phyloP scores from a whole-genome alignment of 2,113 vertebrate genomes.

The Bubo scandiacus region DNA sequence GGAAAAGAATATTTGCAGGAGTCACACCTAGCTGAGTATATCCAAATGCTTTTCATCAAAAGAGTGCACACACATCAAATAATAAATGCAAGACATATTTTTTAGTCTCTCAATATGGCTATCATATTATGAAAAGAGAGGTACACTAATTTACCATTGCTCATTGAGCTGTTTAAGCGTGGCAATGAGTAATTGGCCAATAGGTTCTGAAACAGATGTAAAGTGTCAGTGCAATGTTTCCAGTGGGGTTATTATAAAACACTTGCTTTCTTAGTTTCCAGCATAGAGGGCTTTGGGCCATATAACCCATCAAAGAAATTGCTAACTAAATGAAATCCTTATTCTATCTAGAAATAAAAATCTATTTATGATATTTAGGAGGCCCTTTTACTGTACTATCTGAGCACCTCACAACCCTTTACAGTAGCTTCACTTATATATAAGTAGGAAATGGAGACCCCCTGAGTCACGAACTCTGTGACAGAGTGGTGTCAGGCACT shows the following conservation, averaged over 20 bases:
- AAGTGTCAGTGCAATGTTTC: background rate
- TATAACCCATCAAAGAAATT: constrained; percentile 26
- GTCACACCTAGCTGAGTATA: background rate
- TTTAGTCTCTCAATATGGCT: background rate
- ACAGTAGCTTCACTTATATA: background rate
- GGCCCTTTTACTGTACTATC: background rate
- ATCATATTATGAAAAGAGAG: background rate
- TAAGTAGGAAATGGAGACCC: background rate
- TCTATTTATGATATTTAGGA: background rate
- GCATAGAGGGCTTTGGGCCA: background rate
- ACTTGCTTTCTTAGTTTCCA: constrained; percentile 25
- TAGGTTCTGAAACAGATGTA: constrained; percentile 11
- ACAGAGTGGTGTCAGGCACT: background rate
- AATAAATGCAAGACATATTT: background rate
- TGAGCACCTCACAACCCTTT: background rate
- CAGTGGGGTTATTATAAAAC: constrained; percentile 13
- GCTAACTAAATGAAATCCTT: constrained; percentile 30
- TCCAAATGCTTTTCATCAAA: background rate
- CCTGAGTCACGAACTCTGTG: background rate
- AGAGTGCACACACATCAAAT: background rate
- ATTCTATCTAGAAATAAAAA: constrained; percentile 19
- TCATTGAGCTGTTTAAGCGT: background rate
- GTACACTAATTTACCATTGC: constrained; percentile 12
- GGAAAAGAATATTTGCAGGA: background rate
- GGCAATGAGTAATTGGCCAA: constrained; percentile 16